Conservation (phyloP, 2,113 vertebrate genomes). For the Phaetusa simplex region DNA sequence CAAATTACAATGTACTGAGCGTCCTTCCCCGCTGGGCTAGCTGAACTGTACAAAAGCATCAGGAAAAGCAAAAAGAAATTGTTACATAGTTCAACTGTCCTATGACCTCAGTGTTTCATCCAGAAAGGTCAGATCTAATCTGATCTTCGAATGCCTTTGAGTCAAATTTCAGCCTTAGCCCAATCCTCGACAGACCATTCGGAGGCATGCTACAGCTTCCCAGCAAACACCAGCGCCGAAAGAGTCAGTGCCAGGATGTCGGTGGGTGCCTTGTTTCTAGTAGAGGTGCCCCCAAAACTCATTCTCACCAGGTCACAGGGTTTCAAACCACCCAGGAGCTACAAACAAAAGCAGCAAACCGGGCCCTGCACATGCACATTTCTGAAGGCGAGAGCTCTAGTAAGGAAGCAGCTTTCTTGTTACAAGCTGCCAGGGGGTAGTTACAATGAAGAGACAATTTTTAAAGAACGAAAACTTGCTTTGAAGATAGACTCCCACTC, state of each 20-base stretch:
- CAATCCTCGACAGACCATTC: neutral
- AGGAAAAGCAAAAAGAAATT: neutral
- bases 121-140: constrained; percentile 36
- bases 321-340: neutral
- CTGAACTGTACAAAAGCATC: neutral
- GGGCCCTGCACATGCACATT: neutral
- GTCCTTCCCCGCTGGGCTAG: neutral
- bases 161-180: neutral
- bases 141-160: constrained; percentile 1
- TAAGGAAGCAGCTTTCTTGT: neutral
- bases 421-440: constrained; percentile 6
- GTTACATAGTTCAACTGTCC: neutral
- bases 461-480: constrained; percentile 16
- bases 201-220: neutral
- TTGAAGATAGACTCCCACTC: constrained; percentile 47
- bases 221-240: neutral
- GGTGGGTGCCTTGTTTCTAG: neutral
- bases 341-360: neutral
- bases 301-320: neutral
- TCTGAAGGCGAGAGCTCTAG: neutral
- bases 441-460: constrained; percentile 9
- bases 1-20: neutral
- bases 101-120: neutral
- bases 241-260: neutral
- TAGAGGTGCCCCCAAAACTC: neutral